Percentiles rank a stretch among this genome's conserved stretches.
Evolutionary conservation across 64 coral and sea anemone species (phyloP).

Genomic region (Catalaphyllia jardinei): DNA sequence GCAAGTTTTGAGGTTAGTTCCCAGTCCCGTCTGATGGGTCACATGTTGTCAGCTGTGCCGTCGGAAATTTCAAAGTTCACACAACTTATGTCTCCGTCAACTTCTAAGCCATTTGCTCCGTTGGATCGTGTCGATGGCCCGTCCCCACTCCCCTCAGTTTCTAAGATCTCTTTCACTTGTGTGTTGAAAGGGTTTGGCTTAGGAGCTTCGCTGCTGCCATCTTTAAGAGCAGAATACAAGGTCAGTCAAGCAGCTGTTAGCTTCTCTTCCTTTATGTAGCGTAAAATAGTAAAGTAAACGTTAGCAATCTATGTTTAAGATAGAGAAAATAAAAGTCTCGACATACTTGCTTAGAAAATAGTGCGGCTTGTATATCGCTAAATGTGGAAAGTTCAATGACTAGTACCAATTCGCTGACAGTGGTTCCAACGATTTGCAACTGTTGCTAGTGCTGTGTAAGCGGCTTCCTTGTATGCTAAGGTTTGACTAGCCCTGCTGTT

Average conservation of each 20-base stretch:
- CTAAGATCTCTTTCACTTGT: slow-evolving; percentile 73
- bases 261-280: background rate
- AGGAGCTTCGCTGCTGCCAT: slow-evolving; percentile 88
- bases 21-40: slow-evolving; percentile 39
- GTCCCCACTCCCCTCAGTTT: slow-evolving; percentile 9
- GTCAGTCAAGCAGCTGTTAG: slow-evolving; percentile 24
- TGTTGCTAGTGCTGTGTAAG: no score
- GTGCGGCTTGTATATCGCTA: no score
- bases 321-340: no score
- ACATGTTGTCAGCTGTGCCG: slow-evolving; percentile 67
- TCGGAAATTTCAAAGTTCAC: slow-evolving; percentile 67
- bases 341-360: no score
- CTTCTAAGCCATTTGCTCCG: slow-evolving; percentile 43
- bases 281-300: no score
- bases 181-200: slow-evolving; percentile 86
- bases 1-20: slow-evolving; percentile 68
- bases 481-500: no score
- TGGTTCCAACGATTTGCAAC: no score
- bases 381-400: no score
- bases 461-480: no score
- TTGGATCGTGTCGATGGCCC: slow-evolving; percentile 69
- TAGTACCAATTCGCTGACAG: no score
- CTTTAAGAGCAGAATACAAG: slow-evolving; percentile 91
- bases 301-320: no score
- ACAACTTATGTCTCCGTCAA: slow-evolving; percentile 66